phyloP scores from a whole-genome alignment of 2,113 vertebrate species.

The Rallus limicola region DNA sequence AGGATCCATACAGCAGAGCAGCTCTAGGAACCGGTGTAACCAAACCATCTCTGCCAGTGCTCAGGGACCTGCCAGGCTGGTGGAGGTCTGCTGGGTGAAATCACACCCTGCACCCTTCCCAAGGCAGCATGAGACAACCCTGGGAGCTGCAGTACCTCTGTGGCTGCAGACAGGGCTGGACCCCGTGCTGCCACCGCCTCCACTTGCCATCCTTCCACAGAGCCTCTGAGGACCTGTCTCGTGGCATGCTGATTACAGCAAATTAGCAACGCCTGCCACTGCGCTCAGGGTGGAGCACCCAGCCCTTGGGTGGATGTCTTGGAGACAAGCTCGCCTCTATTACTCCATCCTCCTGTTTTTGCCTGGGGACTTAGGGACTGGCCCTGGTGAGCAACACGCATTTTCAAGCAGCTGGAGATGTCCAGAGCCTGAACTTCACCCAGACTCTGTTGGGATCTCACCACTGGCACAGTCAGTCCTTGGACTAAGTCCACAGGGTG shows the following conservation, averaged over 20 bases:
- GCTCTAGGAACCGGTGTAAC: rapidly evolving
- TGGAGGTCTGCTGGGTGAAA: neutral
- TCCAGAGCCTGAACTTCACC: neutral
- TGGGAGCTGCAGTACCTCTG: neutral
- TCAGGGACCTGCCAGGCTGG: neutral
- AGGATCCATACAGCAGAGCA: no score
- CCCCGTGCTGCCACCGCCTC: rapidly evolving
- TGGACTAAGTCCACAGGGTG: neutral
- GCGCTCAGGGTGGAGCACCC: neutral
- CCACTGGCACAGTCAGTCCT: neutral
- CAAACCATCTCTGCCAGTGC: neutral
- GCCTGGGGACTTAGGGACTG: neutral
- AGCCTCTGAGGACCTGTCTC: neutral
- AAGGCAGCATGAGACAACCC: neutral
- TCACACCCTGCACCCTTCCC: rapidly evolving
- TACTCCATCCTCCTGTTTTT: neutral
- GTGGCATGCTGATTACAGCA: neutral
- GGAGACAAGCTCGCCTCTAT: neutral
- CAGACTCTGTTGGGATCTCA: rapidly evolving
- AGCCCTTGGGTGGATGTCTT: neutral
- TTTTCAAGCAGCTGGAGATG: neutral
- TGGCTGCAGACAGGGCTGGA: neutral
- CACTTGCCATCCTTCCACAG: neutral
- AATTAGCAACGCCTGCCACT: neutral
- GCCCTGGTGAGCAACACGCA: neutral